Evolutionary conservation across 2,113 vertebrate species (phyloP).

Genomic region (Dipodomys spectabilis): DNA sequence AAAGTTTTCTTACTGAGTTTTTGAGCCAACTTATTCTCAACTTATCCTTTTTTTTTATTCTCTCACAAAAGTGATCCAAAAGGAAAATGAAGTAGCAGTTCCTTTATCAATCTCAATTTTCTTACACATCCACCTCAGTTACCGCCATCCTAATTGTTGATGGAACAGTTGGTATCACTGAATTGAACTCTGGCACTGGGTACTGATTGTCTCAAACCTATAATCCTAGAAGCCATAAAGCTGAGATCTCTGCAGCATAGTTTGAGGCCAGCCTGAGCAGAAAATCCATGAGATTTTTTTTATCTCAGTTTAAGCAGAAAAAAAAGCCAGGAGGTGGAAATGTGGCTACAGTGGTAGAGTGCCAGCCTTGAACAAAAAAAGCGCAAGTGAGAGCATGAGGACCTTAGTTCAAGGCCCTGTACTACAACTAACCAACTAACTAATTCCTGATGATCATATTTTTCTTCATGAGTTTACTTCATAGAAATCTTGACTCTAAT

Average conservation of each 20-base stretch:
- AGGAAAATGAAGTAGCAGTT: neutral
- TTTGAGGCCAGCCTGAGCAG: too few relatives aligned
- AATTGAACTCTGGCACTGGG: neutral
- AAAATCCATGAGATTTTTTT: too few relatives aligned
- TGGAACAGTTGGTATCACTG: neutral
- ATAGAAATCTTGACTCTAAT: neutral
- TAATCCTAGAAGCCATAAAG: too few relatives aligned
- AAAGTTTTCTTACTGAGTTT: neutral
- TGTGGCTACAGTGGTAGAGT: too few relatives aligned
- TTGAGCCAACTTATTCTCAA: neutral
- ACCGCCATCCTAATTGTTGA: neutral
- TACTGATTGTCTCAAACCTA: too few relatives aligned
- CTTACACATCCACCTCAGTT: neutral
- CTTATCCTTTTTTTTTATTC: neutral
- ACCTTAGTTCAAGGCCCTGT: too few relatives aligned
- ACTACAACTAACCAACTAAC: too few relatives aligned
- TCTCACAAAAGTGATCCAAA: neutral
- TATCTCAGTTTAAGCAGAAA: too few relatives aligned
- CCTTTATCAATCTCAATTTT: neutral
- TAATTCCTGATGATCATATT: neutral
- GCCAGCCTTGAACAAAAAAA: too few relatives aligned
- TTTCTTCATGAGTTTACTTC: neutral
- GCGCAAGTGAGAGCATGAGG: too few relatives aligned
- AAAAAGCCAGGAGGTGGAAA: too few relatives aligned
- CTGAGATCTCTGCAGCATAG: too few relatives aligned